Base-by-base conservation (phyloP, 2,797 vertebrate genomes). In the Falco rusticolus region DNA sequence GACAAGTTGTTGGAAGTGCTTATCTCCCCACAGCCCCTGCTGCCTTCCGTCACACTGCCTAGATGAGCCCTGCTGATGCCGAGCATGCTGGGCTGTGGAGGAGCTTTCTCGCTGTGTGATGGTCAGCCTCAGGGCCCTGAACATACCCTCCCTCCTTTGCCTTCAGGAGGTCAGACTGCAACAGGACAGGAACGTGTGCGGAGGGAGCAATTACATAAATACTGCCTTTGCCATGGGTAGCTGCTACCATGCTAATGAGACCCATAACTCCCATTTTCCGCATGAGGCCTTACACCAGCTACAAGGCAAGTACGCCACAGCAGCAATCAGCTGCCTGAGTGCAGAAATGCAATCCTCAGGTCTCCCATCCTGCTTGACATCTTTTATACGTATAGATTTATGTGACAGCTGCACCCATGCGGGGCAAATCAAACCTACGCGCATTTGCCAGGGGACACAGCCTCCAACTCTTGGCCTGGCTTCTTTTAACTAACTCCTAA, bases 361-460 rank as follows among this genome's bases (percentile, higher is more conserved):
- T 53, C 17, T 89, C 57, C 78, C 39, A 28, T 26, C 47, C 72
- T 65, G 29, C 25, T 34, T 50, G 43, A 16, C 39, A 9, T 54
- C 59, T 63, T 61, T 34, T 25, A 29, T 9, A 70, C 0, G 0
- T 4, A 8, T 3, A 33, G 12, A 11, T 54, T 56, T 37, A 31
- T 19, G 22, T 83, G 70, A 80, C 80, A 86, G 57, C 54, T 78
- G 65, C 33, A 50, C 45, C 66, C 45, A 31, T 2, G 50, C 0
- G 0, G 18, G 21, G 10, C 41, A 71, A 83, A 65, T 78, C 61
- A 45, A 85, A 80, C 19, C 65, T 31, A 31, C 0, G 0, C 12
- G 6, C 6, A 2, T 64, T 74, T 92, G 48, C 57, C 57, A 71
- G 39, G 47, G 37, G 48, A 77, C 33, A 29, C 45, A 16, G 22